phyloP scores from a whole-genome alignment of 2,888 invertebrate genomes.

The Heteropelma amictum region DNA sequence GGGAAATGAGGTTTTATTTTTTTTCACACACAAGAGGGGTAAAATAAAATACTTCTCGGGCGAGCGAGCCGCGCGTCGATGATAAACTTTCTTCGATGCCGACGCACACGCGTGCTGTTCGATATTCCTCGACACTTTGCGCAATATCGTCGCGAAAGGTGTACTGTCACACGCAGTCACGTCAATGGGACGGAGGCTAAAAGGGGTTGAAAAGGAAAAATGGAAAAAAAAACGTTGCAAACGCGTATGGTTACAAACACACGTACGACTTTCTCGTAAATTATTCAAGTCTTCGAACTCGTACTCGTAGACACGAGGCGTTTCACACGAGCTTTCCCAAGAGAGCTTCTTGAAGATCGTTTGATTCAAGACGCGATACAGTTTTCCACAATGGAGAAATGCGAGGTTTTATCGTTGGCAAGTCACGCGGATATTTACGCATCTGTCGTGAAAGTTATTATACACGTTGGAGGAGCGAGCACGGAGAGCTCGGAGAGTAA shows the following conservation, averaged over 20 bases:
- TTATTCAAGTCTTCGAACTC: constrained; percentile 36
- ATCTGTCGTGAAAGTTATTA: neutral
- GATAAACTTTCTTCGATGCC: constrained; percentile 27
- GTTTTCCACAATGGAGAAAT: too few relatives aligned
- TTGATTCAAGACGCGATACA: too few relatives aligned
- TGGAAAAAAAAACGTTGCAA: constrained; percentile 11
- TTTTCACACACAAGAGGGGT: too few relatives aligned
- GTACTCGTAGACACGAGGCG: neutral
- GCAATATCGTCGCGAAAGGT: too few relatives aligned
- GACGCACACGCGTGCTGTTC: constrained; percentile 8
- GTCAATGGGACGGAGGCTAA: neutral
- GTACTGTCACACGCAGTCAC: neutral
- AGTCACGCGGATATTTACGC: neutral
- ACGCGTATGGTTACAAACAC: constrained; percentile 28
- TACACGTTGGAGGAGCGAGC: constrained; percentile 23
- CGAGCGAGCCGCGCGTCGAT: too few relatives aligned
- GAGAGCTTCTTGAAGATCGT: too few relatives aligned
- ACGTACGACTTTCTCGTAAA: constrained; percentile 31
- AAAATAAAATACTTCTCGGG: too few relatives aligned
- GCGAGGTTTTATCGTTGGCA: too few relatives aligned
- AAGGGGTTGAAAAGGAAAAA: neutral
- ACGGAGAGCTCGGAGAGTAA: constrained; percentile 44
- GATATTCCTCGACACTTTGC: too few relatives aligned
- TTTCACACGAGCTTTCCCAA: neutral
- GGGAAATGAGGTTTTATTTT: too few relatives aligned